A percentile compares a stretch with the other conserved stretches of the same genome.
These are phyloP conservation scores for Emydoidea blandingii DNA, from an alignment of 2,797 vertebrate genomes.

Conservation along the genomic window DNA sequence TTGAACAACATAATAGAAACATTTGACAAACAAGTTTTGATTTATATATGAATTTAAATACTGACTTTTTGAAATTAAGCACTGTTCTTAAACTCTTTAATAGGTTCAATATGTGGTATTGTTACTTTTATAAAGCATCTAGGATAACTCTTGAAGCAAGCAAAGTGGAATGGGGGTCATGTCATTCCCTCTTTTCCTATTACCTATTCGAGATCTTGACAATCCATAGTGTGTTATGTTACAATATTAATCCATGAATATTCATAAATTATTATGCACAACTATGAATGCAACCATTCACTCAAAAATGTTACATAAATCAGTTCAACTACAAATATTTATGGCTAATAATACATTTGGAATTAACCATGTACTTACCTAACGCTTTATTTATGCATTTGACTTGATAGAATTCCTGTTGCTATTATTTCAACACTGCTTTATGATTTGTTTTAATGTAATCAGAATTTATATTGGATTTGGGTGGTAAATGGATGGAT, in stretches of 20 bases:
- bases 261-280: not conserved
- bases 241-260: not conserved
- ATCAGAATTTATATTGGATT: not conserved
- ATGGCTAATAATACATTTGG: not conserved
- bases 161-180: not conserved
- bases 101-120: not conserved
- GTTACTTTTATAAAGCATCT: not conserved
- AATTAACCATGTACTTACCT: conserved; percentile 24
- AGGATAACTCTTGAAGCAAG: not conserved
- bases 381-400: not conserved
- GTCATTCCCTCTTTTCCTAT: not conserved
- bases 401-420: not conserved
- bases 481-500: not conserved
- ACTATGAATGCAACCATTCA: not conserved
- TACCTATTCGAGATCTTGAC: not conserved
- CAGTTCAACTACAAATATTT: not conserved
- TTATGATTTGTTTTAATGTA: conserved; percentile 11
- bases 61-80: rapidly evolving
- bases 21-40: not conserved
- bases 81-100: not conserved
- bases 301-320: not conserved
- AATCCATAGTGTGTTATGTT: not conserved
- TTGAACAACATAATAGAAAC: not conserved
- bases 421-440: conserved; percentile 7
- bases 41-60: not conserved